Base-by-base conservation (phyloP, 2,113 vertebrate species). In the Eptesicus fuscus region DNA sequence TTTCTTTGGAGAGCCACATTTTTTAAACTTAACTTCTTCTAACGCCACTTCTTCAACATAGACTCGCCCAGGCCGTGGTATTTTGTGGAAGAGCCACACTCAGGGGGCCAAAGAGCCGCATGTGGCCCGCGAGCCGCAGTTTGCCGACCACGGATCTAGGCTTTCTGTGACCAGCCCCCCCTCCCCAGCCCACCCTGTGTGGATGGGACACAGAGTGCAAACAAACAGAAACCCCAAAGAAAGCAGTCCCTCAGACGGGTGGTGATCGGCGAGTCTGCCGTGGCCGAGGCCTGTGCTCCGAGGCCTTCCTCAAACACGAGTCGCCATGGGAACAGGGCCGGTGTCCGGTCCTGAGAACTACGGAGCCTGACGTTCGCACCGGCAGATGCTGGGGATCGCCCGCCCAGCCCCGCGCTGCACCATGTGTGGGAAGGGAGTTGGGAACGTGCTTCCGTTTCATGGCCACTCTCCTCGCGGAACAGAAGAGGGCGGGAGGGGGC, bases 341-440 rank as follows among this genome's bases (percentile, higher is more conserved):
- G 65, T 79, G 93, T 95, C 80, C 37, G 35, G 92, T 97, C 97
- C 88, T 97, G 96, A 98, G 96, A 97, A 98, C 17, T 47, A 1
- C 12, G 85, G 32, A 73, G 11, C 9, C 63, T 74, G 56, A 42
- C 13, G 76, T 84, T 40, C 2, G 63, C 56, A 40, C 65, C 30
- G 69, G 73, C 78, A 86, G 17, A 30, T 56, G 11, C 93, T 30
- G 47, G 30, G 59, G 61, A 44, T 65, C 37, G 44, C 23, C 53
- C 49, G 28, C 32, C 9, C 83, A 65, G 44, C 4, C 25, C 73
- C n/a, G 17, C 84, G 67, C 86, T 32, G 6, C 42, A 78, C 20
- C n/a, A 42, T 40, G 2, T 98, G 92, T 97, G 97, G 77, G 83
- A 94, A 98, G 96, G 95, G 97, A 98, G 98, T 98, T 98, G 98